These are phyloP conservation scores for Sebastes fasciatus DNA, from an alignment of 2,113 vertebrate genomes.

Conservation along the genomic window DNA sequence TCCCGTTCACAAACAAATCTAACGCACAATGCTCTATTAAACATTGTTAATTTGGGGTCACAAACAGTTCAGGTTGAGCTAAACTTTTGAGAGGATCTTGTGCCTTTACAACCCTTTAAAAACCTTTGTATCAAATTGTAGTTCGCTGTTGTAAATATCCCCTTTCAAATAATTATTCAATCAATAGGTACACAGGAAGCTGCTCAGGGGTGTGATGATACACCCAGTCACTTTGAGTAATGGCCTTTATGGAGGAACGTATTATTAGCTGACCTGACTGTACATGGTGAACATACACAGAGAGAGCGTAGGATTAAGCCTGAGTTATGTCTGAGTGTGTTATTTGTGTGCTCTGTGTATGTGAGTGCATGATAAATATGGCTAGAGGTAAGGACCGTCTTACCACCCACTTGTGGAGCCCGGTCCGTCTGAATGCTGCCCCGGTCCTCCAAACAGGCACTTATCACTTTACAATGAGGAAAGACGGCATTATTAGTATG, in stretches of 20 bases:
- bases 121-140: background rate
- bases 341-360: background rate
- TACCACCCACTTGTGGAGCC: constrained; percentile 13
- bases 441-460: background rate
- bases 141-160: background rate
- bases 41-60: background rate
- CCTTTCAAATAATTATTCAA: constrained; percentile 1
- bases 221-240: constrained; percentile 17
- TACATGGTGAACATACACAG: constrained; percentile 17
- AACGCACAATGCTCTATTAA: constrained; percentile 12
- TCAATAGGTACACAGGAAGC: constrained; percentile 7
- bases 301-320: constrained; percentile 31
- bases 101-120: background rate
- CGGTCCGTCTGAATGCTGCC: too few relatives aligned
- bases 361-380: constrained; percentile 25
- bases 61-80: background rate
- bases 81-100: too few relatives aligned
- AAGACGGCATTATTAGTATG: too few relatives aligned
- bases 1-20: constrained; percentile 1
- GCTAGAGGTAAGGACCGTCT: background rate
- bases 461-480: background rate
- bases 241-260: constrained; percentile 21
- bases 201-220: constrained; percentile 5
- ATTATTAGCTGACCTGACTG: constrained; percentile 45
- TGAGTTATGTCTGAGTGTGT: constrained; percentile 21